Evolutionary conservation across 1,140 invertebrate species (phyloP).

Genomic region (Leptoteleia sp.): DNA sequence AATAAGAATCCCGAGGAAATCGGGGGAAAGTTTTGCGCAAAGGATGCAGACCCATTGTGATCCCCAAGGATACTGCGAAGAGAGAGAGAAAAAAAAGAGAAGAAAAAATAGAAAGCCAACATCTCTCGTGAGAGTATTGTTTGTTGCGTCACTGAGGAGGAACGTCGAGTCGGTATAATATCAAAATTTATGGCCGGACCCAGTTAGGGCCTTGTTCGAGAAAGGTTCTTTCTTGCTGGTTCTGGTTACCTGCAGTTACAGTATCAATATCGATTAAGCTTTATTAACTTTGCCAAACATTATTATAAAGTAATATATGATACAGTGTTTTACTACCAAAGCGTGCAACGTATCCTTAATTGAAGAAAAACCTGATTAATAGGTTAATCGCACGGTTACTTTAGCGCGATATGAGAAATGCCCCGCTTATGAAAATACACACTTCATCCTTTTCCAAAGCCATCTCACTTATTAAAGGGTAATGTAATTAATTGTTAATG

Average conservation of each 20-base stretch:
- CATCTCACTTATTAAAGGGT: too few relatives aligned
- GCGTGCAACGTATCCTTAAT: constrained; percentile 2
- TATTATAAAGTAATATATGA: constrained; percentile 51
- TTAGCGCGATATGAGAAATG: too few relatives aligned
- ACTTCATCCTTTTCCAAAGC: too few relatives aligned
- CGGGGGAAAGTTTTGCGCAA: constrained; percentile 76
- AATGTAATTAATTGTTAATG: too few relatives aligned
- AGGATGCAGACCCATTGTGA: constrained; percentile 66
- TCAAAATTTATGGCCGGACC: too few relatives aligned
- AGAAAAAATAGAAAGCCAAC: constrained; percentile 76
- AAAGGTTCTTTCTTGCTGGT: constrained; percentile 47
- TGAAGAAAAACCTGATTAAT: background rate
- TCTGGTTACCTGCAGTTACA: constrained; percentile 57
- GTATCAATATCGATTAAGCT: constrained; percentile 60
- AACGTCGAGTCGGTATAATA: too few relatives aligned
- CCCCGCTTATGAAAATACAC: too few relatives aligned
- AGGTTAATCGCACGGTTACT: background rate
- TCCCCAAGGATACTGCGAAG: constrained; percentile 43
- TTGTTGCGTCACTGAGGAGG: too few relatives aligned
- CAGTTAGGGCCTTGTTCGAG: too few relatives aligned
- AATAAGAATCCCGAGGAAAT: constrained; percentile 57
- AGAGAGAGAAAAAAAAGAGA: constrained; percentile 37
- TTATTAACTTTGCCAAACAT: constrained; percentile 54
- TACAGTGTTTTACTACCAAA: background rate
- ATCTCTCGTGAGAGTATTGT: too few relatives aligned